phyloP scores from a whole-genome alignment of 2,888 invertebrate genomes.

The Perizoma affinitatum region DNA sequence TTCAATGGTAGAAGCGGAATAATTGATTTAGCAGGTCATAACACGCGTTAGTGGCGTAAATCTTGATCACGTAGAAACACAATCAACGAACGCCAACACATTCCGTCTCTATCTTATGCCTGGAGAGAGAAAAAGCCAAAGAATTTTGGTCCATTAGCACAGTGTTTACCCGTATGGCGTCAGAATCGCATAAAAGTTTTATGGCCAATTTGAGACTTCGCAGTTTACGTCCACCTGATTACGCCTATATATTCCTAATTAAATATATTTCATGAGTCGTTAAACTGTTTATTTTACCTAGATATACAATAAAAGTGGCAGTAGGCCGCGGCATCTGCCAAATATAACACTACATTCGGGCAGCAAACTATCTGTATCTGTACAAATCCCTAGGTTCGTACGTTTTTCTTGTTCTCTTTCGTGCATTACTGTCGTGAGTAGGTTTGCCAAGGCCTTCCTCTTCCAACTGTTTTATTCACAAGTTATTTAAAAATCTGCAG shows the following conservation, averaged over 20 bases:
- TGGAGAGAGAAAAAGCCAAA: conserved; percentile 1
- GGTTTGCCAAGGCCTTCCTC: too few species aligned
- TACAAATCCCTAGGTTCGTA: too few species aligned
- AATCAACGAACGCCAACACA: too few species aligned
- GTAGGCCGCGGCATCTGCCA: neutral
- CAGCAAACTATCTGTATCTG: too few species aligned
- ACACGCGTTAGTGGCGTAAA: too few species aligned
- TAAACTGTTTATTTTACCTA: conserved; percentile 26
- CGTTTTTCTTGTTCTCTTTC: too few species aligned
- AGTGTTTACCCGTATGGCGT: conserved; percentile 25
- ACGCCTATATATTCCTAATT: conserved; percentile 29
- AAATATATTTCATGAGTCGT: conserved; percentile 27
- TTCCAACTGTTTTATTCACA: too few species aligned
- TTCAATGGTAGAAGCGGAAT: too few species aligned
- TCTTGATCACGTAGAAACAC: too few species aligned
- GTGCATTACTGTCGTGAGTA: too few species aligned
- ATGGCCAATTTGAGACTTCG: conserved; percentile 37
- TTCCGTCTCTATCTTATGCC: neutral
- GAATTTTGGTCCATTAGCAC: conserved; percentile 10
- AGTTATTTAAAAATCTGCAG: too few species aligned
- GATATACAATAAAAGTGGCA: conserved; percentile 18
- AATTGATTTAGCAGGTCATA: too few species aligned
- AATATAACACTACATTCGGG: neutral
- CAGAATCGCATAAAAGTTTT: conserved; percentile 34
- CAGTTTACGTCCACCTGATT: conserved; percentile 38